Base-by-base conservation (phyloP, 2,888 invertebrate genomes). In the Drosophila flavopinicola region DNA sequence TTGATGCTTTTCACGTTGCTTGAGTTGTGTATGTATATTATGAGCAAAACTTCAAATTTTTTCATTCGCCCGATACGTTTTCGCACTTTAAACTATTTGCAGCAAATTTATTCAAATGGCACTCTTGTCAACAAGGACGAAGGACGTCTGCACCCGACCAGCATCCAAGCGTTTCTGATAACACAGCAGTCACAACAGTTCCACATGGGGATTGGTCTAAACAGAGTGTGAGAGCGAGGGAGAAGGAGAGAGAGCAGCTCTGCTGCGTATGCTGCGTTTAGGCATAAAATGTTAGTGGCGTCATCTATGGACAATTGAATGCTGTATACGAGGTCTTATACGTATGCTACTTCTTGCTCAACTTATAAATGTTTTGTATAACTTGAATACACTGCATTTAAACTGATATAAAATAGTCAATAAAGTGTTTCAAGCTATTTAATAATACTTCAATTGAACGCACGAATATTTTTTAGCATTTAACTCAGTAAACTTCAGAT, bases 81-180 rank as follows among this genome's bases (percentile, higher is more conserved):
- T 57, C 59, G 41, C 75, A 70, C 71, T 66, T 75, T 68, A 60
- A 75, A 74, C 68, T 68, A 71, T 63, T 56, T 73, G 54, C 75
- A 75, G 65, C 41, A 57, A 24, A 44, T 13, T 11, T 24, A 42
- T 45, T 37, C 23, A 13, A 42, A 35, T 13, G 11, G 32, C 35
- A 44, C 54, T 32, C 35, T 51, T 29, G 37, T 17, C 37, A 37
- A 39, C 35, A 52, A 39, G 38, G 27, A 33, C 60, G 63, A 69
- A 59, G 59, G 60, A 72, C 80, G 68, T 71, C 80, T 71, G 78
- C 72, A 53, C 53, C 44, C 71, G 74, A 74, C 64, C 83, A 84
- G 76, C 78, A 71, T 78, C 83, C 78, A 78, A 82, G 78, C 78
- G 76, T 74, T 74, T 84, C 87, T 84, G 86, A 80, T 80, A 80